Evolutionary conservation across 2,797 vertebrate genomes (phyloP), one percentile per base, ranked within the genome.

Genomic region (Acropternis orthonyx): DNA sequence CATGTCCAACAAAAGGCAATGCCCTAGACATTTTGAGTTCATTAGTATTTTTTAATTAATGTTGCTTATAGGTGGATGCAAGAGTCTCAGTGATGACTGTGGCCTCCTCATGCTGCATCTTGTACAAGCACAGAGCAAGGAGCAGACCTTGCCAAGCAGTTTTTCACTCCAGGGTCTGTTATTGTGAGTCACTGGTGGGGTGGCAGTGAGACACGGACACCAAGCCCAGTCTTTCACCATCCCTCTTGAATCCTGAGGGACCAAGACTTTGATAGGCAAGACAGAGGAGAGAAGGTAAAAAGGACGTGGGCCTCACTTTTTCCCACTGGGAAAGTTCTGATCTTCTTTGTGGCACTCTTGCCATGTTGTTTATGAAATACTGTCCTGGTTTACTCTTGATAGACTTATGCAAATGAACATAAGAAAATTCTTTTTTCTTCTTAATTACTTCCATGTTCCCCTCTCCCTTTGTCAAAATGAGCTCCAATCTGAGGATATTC

Each of bases 101-200:
- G 67, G 26, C 18, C 26, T 58, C 55, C 48, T 14, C 39, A 43
- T 1, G 4, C 28, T 56, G 32, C 19, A 7, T 7, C 9, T 5
- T 12, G 8, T 10, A 36, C 12, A 37, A 76, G 43, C 24, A 36
- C 34, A 49, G 61, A 63, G 19, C 19, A 63, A 26, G n/a, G 27
- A 32, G 9, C 26, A 71, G 39, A 51, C 10, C 12, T 15, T 59
- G 36, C 23, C 3, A 3, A 65, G 28, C 5, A 14, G 10, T 24
- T 58, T 67, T 43, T 10, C 13, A 7, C 23, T n/a, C 21, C 55
- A 63, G 41, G 12, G 19, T 3, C 27, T 44, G 62, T 26, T 46
- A 0, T 9, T 0, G 1, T 3, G 2, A 32, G 36, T 34, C 43
- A 19, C 20, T 48, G 26, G 43, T 49, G 43, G 21, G 37, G 15